Base-by-base conservation (phyloP, 2,113 vertebrate species). In the Prochilodus magdalenae region DNA sequence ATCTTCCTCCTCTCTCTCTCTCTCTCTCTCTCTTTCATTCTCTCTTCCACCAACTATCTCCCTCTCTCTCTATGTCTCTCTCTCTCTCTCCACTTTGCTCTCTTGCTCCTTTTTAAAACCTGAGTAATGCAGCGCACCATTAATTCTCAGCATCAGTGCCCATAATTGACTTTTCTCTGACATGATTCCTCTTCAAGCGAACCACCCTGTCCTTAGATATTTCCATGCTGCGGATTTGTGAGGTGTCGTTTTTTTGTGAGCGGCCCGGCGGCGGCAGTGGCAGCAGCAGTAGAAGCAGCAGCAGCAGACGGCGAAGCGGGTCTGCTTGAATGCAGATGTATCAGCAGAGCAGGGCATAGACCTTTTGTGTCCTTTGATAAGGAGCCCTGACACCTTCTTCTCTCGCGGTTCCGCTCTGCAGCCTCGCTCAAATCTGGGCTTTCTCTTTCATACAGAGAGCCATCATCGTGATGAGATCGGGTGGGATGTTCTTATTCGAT, bases 151-250 rank as follows among this genome's bases (percentile, higher is more conserved):
- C 91, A 89, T 91, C 84, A 91, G 89, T 84, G 84, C 80, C 89
- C 89, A 86, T 95, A 94, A 94, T 94, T 94, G 93, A 94, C 93
- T 94, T 94, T 88, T 93, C 90, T 90, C 90, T 90, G 91, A 94
- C 93, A 94, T 90, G 92, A 94, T 93, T 93, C 90, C 92, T 88
- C 90, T 92, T 89, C 87, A 83, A 74, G 89, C 84, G 89, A 92
- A 88, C 89, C 88, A 86, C 85, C 84, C 79, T 90, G 88, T 90
- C 88, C 88, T 86, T 88, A 88, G 89, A 89, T 88, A 88, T 91
- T 86, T 79, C 83, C 67, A 51, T 86, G 86, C 80, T 83, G 84
- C 87, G 73, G 84, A 88, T 88, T 91, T 89, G 89, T 82, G 80
- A 86, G 88, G 85, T 90, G 76, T 87, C 88, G 22, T 20, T 49